Evolutionary conservation across 1,140 invertebrate species (phyloP), one percentile per base, ranked within the genome.

Genomic region (Apis cerana): DNA sequence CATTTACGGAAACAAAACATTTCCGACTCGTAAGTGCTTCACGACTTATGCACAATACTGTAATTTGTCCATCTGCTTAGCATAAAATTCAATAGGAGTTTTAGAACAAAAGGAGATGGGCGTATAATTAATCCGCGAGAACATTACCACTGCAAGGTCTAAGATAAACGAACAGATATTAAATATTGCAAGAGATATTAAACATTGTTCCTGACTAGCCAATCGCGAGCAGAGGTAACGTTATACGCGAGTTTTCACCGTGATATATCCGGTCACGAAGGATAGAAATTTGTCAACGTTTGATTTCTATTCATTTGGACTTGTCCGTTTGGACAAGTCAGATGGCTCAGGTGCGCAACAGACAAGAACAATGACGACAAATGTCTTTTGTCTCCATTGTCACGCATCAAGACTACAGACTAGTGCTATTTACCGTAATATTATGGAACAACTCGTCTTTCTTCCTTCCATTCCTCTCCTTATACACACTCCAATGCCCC

Each of bases 261-360:
- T 52, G 56, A 43, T 54, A 9, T 10, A 33, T 43, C 19, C 27
- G 0, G 17, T 12, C 19, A 43, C 19, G 19, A 43, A 43, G 65
- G 15, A 43, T 68, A 5, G 27, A 43, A 33, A 68, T 68, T 13
- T 19, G 21, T 68, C 19, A 12, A 19, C 33, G 1, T 68, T 43
- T 68, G 65, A 68, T 68, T 68, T 43, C 33, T n/a, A 68, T 68
- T 43, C 65, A 68, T 21, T 43, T 13, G 19, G 19, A 68, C 43
- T 19, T 43, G 27, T n/a, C 65, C 33, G 19, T 43, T 33, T 48
- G 21, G 27, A 48, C 65, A 21, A 43, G 62, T 19, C 27, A 0
- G 62, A 64, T 64, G 27, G 27, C 17, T 23, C 62, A 33, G 27
- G 27, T 64, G 27, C 62, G 62, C 27, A 19, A 33, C 62, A 43